phyloP scores from a whole-genome alignment of 2,113 vertebrate species.

The Lamprologus lemairii region DNA sequence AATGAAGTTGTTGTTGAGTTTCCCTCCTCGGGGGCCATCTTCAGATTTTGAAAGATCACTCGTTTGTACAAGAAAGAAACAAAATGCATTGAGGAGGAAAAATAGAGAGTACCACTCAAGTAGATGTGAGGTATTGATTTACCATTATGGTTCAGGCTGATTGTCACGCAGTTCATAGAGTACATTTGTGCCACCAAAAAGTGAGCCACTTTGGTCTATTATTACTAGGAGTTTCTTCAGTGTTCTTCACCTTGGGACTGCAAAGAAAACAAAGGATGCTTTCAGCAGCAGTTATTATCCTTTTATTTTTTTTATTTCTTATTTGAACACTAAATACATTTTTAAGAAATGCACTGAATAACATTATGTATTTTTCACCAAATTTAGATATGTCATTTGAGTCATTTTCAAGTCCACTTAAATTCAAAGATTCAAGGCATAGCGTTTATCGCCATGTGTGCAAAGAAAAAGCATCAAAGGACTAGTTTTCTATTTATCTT shows the following conservation, averaged over 20 bases:
- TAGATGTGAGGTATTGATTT: slow-evolving; percentile 36
- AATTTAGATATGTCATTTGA: not conserved
- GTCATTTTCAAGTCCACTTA: not conserved
- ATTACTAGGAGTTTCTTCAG: not conserved
- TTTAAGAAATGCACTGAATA: not conserved
- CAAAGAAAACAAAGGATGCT: not conserved
- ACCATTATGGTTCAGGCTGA: slow-evolving; percentile 17
- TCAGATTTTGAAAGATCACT: slow-evolving; percentile 19
- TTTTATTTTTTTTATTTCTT: not conserved
- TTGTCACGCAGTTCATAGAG: not conserved
- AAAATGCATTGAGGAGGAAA: not conserved
- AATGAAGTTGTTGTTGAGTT: slow-evolving; percentile 20
- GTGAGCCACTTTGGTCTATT: not conserved
- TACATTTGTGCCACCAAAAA: not conserved
- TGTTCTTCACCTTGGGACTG: not conserved
- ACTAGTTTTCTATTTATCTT: not conserved
- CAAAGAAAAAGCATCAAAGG: not conserved
- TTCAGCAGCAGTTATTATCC: not conserved
- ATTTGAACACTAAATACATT: not conserved
- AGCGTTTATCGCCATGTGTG: not conserved
- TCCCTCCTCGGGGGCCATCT: not conserved
- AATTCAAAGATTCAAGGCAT: not conserved
- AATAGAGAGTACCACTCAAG: not conserved
- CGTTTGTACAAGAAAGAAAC: slow-evolving; percentile 12
- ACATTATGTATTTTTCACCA: not conserved